A percentile compares a stretch with the other conserved stretches of the same genome.
phyloP scores from a whole-genome alignment of 2,888 invertebrate genomes.

The Drosophila neutralis region DNA sequence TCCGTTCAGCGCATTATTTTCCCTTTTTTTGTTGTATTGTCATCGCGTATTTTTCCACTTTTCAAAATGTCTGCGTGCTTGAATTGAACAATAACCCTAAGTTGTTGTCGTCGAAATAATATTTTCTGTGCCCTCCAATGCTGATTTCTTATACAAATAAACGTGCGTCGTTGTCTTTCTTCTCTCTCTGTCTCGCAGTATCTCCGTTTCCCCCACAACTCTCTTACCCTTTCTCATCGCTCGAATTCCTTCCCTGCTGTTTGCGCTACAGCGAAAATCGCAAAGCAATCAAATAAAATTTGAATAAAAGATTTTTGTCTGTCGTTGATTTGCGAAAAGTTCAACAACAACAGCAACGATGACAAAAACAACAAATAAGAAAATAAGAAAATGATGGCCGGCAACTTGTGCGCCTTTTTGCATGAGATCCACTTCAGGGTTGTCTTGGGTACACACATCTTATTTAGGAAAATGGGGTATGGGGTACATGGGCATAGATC shows the following conservation, averaged over 20 bases:
- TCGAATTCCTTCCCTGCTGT: slow-evolving; percentile 30
- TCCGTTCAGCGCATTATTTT: slow-evolving; percentile 8
- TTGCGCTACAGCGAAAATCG: slow-evolving; percentile 69
- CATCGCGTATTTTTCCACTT: slow-evolving; percentile 44
- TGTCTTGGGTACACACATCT: slow-evolving; percentile 10
- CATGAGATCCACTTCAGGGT: slow-evolving; percentile 20
- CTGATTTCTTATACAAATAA: slow-evolving; percentile 75
- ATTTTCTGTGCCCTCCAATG: slow-evolving; percentile 73
- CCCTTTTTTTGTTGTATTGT: slow-evolving; percentile 29
- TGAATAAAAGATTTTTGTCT: slow-evolving; percentile 82
- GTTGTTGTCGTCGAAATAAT: slow-evolving; percentile 80
- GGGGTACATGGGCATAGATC: neutral
- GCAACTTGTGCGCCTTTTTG: slow-evolving; percentile 62
- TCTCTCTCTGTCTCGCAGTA: neutral
- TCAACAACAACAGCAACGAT: slow-evolving; percentile 47
- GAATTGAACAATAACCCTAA: slow-evolving; percentile 80
- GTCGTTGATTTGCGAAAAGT: slow-evolving; percentile 79
- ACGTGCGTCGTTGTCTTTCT: slow-evolving; percentile 39
- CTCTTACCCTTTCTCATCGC: slow-evolving; percentile 1
- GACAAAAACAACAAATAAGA: slow-evolving; percentile 31
- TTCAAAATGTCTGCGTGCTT: slow-evolving; percentile 70
- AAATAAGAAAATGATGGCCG: slow-evolving; percentile 63
- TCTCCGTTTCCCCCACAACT: neutral
- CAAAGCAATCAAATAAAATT: slow-evolving; percentile 83
- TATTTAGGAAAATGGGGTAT: slow-evolving; percentile 9